phyloP scores from a whole-genome alignment of 1,140 invertebrate genomes.

The Heliothis virescens region DNA sequence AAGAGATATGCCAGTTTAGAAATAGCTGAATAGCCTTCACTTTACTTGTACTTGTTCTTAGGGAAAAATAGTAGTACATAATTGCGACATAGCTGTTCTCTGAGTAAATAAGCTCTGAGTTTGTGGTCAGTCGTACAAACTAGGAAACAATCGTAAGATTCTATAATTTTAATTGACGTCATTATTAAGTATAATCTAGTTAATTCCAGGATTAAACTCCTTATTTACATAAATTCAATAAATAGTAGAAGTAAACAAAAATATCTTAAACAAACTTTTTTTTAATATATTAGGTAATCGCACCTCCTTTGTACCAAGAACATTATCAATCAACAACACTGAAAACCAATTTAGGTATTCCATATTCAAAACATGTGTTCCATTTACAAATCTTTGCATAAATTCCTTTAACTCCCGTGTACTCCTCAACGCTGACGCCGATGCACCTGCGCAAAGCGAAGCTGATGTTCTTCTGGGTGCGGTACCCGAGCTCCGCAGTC shows the following conservation, averaged over 20 bases:
- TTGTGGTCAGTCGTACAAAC: too few relatives aligned
- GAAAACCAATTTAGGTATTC: too few relatives aligned
- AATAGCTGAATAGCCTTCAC: not conserved
- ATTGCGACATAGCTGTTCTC: not conserved
- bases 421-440: slow-evolving; percentile 98
- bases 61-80: not conserved
- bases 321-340: too few relatives aligned
- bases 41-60: slow-evolving; percentile 3
- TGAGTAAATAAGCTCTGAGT: not conserved
- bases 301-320: too few relatives aligned
- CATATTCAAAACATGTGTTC: not conserved
- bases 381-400: too few relatives aligned
- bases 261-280: too few relatives aligned
- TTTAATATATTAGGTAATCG: too few relatives aligned
- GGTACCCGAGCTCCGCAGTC: slow-evolving; percentile 99
- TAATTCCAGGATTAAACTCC: too few relatives aligned
- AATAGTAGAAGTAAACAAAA: too few relatives aligned
- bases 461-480: slow-evolving; percentile 99
- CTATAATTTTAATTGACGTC: not conserved
- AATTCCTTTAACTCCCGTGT: slow-evolving; percentile 91
- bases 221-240: too few relatives aligned
- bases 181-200: not conserved
- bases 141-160: slow-evolving; percentile 14
- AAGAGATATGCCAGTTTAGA: slow-evolving; percentile 8
- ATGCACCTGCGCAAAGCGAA: slow-evolving; percentile 99